Evolutionary conservation across 2,888 invertebrate species (phyloP).

Genomic region (Drosophila meridionalis): DNA sequence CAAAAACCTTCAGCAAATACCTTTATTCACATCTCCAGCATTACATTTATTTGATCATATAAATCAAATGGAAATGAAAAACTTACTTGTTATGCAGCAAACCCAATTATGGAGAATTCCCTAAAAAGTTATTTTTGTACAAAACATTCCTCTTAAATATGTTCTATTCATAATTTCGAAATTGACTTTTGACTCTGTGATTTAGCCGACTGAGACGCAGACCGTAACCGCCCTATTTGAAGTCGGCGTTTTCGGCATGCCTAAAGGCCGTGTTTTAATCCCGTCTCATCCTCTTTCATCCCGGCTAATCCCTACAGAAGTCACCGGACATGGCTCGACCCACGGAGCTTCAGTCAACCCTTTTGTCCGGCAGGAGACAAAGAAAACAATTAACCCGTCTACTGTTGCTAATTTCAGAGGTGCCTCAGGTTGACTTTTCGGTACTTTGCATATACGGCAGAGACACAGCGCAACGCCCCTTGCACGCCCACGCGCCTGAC

Average conservation of each 20-base stretch:
- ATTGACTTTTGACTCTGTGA: conserved; percentile 47
- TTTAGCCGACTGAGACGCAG: conserved; percentile 16
- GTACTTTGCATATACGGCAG: conserved; percentile 59
- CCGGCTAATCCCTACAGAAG: conserved; percentile 78
- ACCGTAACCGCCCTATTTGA: conserved; percentile 16
- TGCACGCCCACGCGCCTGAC: conserved; percentile 60
- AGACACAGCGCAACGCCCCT: conserved; percentile 58
- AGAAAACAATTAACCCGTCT: conserved; percentile 75
- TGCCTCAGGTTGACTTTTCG: conserved; percentile 38
- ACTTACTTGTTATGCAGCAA: not conserved
- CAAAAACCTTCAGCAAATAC: too few relatives aligned
- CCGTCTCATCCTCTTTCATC: conserved; percentile 78
- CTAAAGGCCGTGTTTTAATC: conserved; percentile 56
- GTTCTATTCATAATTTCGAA: not conserved
- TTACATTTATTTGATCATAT: not conserved
- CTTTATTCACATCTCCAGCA: not conserved
- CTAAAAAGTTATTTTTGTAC: not conserved
- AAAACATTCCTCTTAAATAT: not conserved
- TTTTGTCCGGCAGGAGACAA: conserved; percentile 46
- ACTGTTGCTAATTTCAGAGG: conserved; percentile 79
- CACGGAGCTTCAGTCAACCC: conserved; percentile 61
- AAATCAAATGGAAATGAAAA: not conserved
- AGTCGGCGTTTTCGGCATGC: conserved; percentile 21
- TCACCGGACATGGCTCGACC: conserved; percentile 69
- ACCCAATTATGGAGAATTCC: not conserved